Evolutionary conservation across 92 coral and sea anemone species (phyloP), one percentile per base, ranked within the genome.

Genomic region (Heteractis magnifica): DNA sequence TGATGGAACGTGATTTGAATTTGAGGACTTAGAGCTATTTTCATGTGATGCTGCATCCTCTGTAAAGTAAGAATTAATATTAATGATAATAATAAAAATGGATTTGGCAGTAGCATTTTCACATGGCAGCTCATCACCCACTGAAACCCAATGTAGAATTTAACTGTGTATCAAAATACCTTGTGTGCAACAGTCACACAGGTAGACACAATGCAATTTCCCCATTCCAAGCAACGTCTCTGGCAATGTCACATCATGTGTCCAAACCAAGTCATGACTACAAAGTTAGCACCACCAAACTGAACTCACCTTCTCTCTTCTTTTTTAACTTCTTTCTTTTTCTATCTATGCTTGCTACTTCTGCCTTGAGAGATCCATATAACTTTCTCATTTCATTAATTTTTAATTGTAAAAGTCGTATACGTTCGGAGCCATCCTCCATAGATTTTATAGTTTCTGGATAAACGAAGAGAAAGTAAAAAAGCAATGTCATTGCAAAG

Each of bases 281-380:
- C 16, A 5, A 5, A 18, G 23, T 2, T 16, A 34, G 19, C 18
- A 51, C 13, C n/a, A 23, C 64, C 6, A 59, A 58, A 21, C 18
- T 0, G 4, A 65, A 12, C 86, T 60, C 51, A 92, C 95, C 95
- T 87, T 90, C 99, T 94, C 99, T 77, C 77, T 96, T 96, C 82
- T 96, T 96, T 82, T 91, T 94, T 76, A 83, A 90, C 79, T 94
- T 94, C 83, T 94, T 96, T 65, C 90, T 89, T 83, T 89, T 96
- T 72, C 99, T 92, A 87, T 96, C 99, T 82, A 96, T 96, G 87
- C 94, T 96, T 15, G 99, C 99, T 52, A 96, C 99, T 73, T 96
- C 99, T 64, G 99, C 97, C 85, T 96, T 96, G 6, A 96, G 88
- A 26, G 94, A 91, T 50, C 99, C 90, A 83, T 96, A 96, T 19